phyloP scores from a whole-genome alignment of 2,113 vertebrate genomes.

The Notothenia rossii region DNA sequence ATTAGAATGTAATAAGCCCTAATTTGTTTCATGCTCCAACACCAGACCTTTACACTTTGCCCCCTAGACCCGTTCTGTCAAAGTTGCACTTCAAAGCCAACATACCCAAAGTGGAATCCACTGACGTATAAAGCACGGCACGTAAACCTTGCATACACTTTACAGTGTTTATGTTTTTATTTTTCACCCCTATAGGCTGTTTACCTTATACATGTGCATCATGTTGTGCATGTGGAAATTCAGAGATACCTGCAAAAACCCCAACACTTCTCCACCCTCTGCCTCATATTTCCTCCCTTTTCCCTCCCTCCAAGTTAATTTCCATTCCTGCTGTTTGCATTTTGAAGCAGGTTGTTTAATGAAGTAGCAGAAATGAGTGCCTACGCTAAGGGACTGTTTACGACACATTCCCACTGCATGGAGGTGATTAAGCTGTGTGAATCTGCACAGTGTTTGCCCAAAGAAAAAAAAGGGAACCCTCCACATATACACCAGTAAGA shows the following conservation, averaged over 20 bases:
- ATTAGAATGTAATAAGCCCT: slow-evolving; percentile 85
- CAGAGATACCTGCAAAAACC: slow-evolving; percentile 40
- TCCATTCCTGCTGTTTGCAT: slow-evolving; percentile 69
- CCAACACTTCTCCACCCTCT: slow-evolving; percentile 37
- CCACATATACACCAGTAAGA: slow-evolving; percentile 48
- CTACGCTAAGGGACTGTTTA: slow-evolving; percentile 72
- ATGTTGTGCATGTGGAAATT: slow-evolving; percentile 45
- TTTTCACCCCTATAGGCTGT: slow-evolving; percentile 11
- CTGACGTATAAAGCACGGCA: slow-evolving; percentile 53
- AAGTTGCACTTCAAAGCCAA: slow-evolving; percentile 79
- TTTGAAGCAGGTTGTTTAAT: slow-evolving; percentile 79
- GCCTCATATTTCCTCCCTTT: slow-evolving; percentile 37
- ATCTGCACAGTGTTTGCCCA: slow-evolving; percentile 62
- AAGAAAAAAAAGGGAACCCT: slow-evolving; percentile 19
- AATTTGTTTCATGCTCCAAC: slow-evolving; percentile 84
- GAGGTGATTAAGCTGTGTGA: slow-evolving; percentile 71
- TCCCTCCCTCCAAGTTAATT: slow-evolving; percentile 59
- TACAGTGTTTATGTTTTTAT: not conserved
- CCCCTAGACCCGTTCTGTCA: slow-evolving; percentile 87
- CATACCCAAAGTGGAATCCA: slow-evolving; percentile 62
- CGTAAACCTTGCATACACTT: slow-evolving; percentile 31
- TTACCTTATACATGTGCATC: slow-evolving; percentile 45
- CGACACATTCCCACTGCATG: slow-evolving; percentile 56
- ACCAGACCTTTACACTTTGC: slow-evolving; percentile 88
- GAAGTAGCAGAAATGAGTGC: slow-evolving; percentile 78